Evolutionary conservation across 2,888 invertebrate genomes (phyloP).

Genomic region (Aphodius sticticus): DNA sequence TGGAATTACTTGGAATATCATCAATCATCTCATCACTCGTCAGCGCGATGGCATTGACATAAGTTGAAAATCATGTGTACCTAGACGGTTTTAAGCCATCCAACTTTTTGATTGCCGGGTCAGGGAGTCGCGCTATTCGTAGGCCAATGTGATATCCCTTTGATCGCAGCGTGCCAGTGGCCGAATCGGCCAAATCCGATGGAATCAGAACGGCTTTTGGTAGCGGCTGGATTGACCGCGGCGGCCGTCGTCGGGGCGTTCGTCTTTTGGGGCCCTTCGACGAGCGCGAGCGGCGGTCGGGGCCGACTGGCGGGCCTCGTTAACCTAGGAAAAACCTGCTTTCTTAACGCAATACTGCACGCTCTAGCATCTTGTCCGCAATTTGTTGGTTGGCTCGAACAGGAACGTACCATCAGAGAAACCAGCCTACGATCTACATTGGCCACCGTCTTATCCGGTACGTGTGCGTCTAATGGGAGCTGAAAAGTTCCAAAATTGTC

Average conservation of each 20-base stretch:
- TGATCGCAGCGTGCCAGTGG: too few species aligned
- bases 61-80: too few species aligned
- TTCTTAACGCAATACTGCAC: constrained; percentile 90
- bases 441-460: constrained; percentile 78
- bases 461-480: too few species aligned
- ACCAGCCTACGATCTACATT: constrained; percentile 79
- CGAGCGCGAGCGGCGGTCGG: constrained; percentile 63
- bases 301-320: constrained; percentile 86
- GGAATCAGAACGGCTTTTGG: constrained; percentile 79
- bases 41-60: too few species aligned
- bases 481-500: too few species aligned
- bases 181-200: constrained; percentile 53
- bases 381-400: constrained; percentile 84
- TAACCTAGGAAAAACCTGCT: constrained; percentile 93
- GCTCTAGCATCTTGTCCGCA: constrained; percentile 87
- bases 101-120: too few species aligned
- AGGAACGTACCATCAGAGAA: constrained; percentile 68
- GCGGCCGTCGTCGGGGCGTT: constrained; percentile 85
- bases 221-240: constrained; percentile 81
- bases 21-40: too few species aligned
- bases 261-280: constrained; percentile 81
- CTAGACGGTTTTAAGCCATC: too few species aligned
- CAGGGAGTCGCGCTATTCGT: too few species aligned
- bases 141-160: too few species aligned
- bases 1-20: too few species aligned